Conservation (phyloP, 2,797 vertebrate genomes). For the Chlorospingus semifuscus region DNA sequence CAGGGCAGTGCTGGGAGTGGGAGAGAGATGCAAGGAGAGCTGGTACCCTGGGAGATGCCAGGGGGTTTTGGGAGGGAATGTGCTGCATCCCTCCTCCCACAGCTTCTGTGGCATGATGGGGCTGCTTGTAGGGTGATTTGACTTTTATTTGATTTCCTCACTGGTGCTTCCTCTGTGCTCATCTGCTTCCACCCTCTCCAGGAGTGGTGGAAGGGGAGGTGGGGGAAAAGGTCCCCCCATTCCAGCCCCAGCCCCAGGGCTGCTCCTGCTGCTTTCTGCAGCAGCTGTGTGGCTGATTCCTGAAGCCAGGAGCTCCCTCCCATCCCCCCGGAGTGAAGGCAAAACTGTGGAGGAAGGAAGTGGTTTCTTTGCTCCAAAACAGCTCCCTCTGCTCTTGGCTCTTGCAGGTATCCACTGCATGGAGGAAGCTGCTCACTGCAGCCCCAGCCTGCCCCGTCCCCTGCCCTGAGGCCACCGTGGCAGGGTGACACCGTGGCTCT, state of each 20-base stretch:
- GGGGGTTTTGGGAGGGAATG: neutral
- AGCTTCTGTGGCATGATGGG: accelerated
- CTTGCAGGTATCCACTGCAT: neutral
- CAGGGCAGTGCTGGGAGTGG: neutral
- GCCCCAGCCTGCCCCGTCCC: neutral
- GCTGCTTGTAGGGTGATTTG: accelerated
- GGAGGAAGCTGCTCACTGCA: neutral
- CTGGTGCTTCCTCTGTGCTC: neutral
- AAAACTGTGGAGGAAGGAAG: neutral
- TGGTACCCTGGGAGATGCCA: neutral
- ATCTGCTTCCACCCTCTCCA: accelerated
- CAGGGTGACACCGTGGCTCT: neutral
- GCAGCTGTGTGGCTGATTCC: neutral
- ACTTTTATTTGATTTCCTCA: neutral
- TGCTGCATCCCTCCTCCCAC: accelerated
- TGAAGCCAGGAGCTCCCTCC: neutral
- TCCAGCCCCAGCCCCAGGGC: neutral
- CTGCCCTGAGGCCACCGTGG: neutral
- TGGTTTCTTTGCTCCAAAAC: accelerated
- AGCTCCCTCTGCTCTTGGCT: neutral
- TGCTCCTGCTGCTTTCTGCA: neutral
- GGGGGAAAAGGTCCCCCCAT: neutral
- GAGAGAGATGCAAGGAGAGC: neutral
- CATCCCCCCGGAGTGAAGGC: neutral
- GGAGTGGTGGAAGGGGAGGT: neutral